These are phyloP conservation scores for Pachymerium ferrugineum DNA, from an alignment of 2,888 invertebrate genomes.

Conservation along the genomic window DNA sequence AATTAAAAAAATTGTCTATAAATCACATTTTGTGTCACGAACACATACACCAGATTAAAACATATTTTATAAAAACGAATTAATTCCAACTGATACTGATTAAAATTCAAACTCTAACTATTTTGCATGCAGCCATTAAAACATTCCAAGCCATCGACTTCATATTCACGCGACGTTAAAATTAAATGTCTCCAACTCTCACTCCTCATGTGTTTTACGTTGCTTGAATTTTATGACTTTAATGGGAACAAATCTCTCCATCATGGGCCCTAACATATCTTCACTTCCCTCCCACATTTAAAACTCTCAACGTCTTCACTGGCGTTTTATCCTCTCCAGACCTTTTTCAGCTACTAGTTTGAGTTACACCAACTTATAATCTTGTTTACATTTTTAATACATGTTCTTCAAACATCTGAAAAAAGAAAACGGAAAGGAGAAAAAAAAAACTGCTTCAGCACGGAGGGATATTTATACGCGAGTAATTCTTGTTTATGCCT, in stretches of 20 bases:
- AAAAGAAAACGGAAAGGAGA: neutral
- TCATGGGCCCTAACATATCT: too few species aligned
- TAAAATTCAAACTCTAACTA: neutral
- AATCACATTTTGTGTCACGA: neutral
- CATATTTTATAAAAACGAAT: neutral
- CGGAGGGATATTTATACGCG: slow-evolving; percentile 1
- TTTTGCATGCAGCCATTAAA: neutral
- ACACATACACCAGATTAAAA: neutral
- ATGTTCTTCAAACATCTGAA: neutral
- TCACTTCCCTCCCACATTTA: too few species aligned
- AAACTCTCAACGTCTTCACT: neutral
- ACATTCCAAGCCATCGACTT: neutral
- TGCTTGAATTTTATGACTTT: neutral
- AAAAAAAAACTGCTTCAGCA: neutral
- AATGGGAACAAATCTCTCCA: neutral
- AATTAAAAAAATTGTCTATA: slow-evolving; percentile 7
- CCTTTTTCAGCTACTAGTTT: neutral
- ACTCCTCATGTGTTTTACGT: neutral
- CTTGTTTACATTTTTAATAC: slow-evolving; percentile 23
- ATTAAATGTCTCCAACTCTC: neutral
- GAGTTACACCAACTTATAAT: neutral
- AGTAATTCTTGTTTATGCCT: slow-evolving; percentile 22
- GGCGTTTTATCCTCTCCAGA: neutral
- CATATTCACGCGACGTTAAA: neutral
- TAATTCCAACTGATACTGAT: neutral